Base-by-base conservation (phyloP, 2,797 vertebrate genomes). In the Molossus alvarezi region DNA sequence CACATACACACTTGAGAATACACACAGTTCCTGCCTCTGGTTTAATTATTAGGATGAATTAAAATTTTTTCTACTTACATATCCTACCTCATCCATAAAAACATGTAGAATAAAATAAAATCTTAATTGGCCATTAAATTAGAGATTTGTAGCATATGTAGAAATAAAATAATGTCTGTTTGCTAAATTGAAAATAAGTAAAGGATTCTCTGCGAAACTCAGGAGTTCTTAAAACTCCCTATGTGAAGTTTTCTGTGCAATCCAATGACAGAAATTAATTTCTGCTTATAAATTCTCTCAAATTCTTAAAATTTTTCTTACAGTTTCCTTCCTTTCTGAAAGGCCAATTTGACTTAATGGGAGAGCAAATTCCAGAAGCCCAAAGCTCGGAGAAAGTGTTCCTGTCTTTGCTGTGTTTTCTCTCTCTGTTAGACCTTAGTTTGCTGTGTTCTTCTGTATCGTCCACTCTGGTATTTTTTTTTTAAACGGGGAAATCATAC, bases 251-350 rank as follows among this genome's bases (percentile, higher is more conserved):
- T 62, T 67, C 14, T 88, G 18, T 84, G n/a, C 10, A 79, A 33
- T 75, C 8, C 88, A 51, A 67, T 84, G 33, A n/a, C 8, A 51
- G 29, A 76, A 71, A 55, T 60, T 27, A 10, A 69, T 23, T 89
- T 89, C 45, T 76, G 41, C 9, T 37, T 92, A 62, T 65, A 77
- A 71, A 60, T 51, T 77, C 25, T 71, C 64, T 58, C n/a, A 81
- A 53, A 69, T 65, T 77, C 73, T 58, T 84, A 62, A 96, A 45
- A 60, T 23, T 80, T 84, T 37, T 7, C 20, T 94, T 62, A 6
- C 86, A 55, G 18, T 95, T 89, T 76, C 53, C 51, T 90, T 76
- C 18, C 20, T 71, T 83, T 82, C 37, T 94, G 53, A 53, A 90
- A 89, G 6, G 25, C 23, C 41, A 41, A 15, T 73, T 45, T 88